A percentile compares a stretch with the other conserved stretches of the same genome.
Evolutionary conservation across 2,797 vertebrate species (phyloP).

Genomic region (Alca torda): DNA sequence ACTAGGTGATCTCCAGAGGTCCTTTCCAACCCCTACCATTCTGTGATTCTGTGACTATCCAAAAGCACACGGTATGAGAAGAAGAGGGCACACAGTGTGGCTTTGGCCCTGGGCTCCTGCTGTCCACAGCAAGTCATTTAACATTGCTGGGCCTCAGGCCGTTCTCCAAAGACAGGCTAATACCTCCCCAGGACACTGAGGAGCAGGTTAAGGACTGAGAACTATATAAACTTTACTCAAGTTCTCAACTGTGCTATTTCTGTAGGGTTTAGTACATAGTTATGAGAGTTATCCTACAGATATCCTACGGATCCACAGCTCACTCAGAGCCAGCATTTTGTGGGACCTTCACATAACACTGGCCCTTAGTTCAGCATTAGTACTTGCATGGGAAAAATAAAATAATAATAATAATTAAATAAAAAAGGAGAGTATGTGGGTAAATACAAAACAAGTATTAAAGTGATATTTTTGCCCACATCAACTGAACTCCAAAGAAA

Average conservation of each 20-base stretch:
- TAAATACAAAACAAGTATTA: not conserved
- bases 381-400: not conserved
- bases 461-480: not conserved
- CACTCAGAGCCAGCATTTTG: not conserved
- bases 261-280: not conserved
- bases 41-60: too few relatives aligned
- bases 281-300: not conserved
- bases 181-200: not conserved
- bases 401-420: not conserved
- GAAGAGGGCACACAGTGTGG: rapidly evolving
- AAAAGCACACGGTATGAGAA: not conserved
- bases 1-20: too few relatives aligned
- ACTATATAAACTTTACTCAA: not conserved
- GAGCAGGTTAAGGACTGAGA: not conserved
- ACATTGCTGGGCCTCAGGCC: rapidly evolving
- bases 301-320: not conserved
- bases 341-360: not conserved
- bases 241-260: not conserved
- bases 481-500: not conserved
- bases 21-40: too few relatives aligned
- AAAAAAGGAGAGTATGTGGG: not conserved
- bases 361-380: not conserved
- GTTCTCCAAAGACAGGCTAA: not conserved
- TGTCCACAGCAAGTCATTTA: not conserved
- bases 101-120: not conserved